phyloP scores from a whole-genome alignment of 2,113 vertebrate species.

The Vulpes vulpes region DNA sequence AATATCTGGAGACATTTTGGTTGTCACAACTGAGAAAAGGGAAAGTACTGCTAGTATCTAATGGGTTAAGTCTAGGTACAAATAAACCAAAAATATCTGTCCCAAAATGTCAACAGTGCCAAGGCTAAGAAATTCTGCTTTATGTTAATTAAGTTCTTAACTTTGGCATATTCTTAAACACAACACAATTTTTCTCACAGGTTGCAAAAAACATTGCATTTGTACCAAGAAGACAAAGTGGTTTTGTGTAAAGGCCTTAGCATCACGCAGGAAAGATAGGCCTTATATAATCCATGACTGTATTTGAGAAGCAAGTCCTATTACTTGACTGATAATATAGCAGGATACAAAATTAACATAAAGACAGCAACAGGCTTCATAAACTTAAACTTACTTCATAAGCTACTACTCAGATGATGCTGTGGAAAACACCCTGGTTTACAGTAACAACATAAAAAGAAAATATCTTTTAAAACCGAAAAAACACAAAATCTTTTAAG shows the following conservation, averaged over 20 bases:
- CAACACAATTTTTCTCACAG: not conserved
- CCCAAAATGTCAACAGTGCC: not conserved
- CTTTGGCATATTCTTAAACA: conserved; percentile 3
- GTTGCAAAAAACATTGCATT: not conserved
- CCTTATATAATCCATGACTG: not conserved
- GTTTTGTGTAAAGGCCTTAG: not conserved
- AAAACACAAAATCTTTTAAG: not conserved
- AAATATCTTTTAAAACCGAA: not conserved
- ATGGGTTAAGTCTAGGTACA: not conserved
- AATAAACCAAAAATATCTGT: not conserved
- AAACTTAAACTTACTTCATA: not conserved
- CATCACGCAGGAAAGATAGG: not conserved
- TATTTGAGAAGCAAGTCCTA: conserved; percentile 9
- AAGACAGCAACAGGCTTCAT: not conserved
- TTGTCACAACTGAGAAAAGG: not conserved
- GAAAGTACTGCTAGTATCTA: not conserved
- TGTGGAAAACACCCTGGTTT: not conserved
- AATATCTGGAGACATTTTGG: not conserved
- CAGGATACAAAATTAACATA: not conserved
- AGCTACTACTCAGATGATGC: not conserved
- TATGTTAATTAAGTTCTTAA: not conserved
- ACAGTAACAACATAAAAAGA: not conserved
- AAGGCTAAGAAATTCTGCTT: not conserved
- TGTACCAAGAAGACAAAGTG: not conserved
- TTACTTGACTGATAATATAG: not conserved